phyloP scores from a whole-genome alignment of 1,140 invertebrate genomes.

The Apis florea region DNA sequence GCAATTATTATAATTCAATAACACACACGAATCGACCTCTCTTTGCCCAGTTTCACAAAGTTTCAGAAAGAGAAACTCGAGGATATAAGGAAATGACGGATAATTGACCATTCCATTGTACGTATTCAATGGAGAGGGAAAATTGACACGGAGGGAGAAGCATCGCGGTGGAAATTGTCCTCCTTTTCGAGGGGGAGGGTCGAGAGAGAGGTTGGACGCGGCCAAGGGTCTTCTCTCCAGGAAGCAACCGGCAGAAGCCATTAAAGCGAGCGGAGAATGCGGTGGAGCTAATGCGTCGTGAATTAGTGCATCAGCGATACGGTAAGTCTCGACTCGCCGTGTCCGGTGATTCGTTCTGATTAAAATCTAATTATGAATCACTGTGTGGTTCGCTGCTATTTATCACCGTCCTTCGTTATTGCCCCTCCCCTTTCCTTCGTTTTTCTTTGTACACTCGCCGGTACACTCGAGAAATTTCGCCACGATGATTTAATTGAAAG shows the following conservation, averaged over 20 bases:
- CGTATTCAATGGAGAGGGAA: background rate
- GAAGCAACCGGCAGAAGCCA: conserved; percentile 23
- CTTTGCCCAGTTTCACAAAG: background rate
- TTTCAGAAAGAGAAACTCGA: background rate
- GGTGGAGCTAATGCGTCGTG: conserved; percentile 35
- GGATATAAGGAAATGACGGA: background rate
- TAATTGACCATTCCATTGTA: conserved; percentile 7
- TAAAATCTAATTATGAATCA: conserved; percentile 54
- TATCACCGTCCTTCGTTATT: conserved; percentile 37
- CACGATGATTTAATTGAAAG: background rate
- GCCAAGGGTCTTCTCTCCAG: background rate
- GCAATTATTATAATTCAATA: too few relatives aligned
- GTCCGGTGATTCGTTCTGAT: conserved; percentile 52
- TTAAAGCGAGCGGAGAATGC: conserved; percentile 38
- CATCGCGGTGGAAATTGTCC: conserved; percentile 20
- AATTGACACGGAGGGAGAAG: conserved; percentile 2
- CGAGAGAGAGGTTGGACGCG: background rate
- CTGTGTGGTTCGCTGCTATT: conserved; percentile 14
- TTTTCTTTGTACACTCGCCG: background rate
- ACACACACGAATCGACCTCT: too few relatives aligned
- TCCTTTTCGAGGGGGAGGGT: background rate
- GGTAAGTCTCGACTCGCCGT: conserved; percentile 18
- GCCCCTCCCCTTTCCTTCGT: background rate
- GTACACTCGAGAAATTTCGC: background rate
- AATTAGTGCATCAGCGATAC: conserved; percentile 51